A percentile compares a stretch with the other conserved stretches of the same genome.
Evolutionary conservation across 1,140 invertebrate species (phyloP).

Genomic region (Ooceraea biroi): DNA sequence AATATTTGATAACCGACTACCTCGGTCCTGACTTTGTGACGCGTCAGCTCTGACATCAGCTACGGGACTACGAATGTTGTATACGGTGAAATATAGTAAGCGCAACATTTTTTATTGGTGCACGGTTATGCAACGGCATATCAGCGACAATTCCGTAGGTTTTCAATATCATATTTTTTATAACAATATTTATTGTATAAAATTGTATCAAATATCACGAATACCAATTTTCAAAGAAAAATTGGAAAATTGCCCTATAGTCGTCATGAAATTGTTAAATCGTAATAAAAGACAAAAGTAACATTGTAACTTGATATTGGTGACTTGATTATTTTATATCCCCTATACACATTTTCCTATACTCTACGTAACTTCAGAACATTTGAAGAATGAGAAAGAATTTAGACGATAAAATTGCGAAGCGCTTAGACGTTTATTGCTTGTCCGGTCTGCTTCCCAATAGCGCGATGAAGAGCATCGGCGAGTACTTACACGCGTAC

Average conservation of each 20-base stretch:
- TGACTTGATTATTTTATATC: too few relatives aligned
- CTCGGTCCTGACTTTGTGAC: conserved; percentile 38
- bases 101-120: conserved; percentile 22
- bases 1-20: conserved; percentile 21
- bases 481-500: conserved; percentile 64
- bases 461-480: conserved; percentile 37
- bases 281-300: too few relatives aligned
- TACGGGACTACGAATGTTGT: not conserved
- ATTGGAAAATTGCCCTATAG: too few relatives aligned
- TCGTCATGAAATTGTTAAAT: too few relatives aligned
- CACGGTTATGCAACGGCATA: not conserved
- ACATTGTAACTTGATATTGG: too few relatives aligned
- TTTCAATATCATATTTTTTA: not conserved
- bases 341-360: too few relatives aligned
- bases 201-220: not conserved
- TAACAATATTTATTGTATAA: not conserved
- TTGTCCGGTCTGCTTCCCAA: not conserved
- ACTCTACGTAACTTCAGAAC: too few relatives aligned
- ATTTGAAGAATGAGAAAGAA: too few relatives aligned
- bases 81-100: conserved; percentile 48
- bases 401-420: too few relatives aligned
- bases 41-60: conserved; percentile 56
- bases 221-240: too few relatives aligned
- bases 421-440: conserved; percentile 11
- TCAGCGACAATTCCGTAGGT: not conserved